Base-by-base conservation (phyloP, 2,113 vertebrate species). In the Oostethus manadensis region DNA sequence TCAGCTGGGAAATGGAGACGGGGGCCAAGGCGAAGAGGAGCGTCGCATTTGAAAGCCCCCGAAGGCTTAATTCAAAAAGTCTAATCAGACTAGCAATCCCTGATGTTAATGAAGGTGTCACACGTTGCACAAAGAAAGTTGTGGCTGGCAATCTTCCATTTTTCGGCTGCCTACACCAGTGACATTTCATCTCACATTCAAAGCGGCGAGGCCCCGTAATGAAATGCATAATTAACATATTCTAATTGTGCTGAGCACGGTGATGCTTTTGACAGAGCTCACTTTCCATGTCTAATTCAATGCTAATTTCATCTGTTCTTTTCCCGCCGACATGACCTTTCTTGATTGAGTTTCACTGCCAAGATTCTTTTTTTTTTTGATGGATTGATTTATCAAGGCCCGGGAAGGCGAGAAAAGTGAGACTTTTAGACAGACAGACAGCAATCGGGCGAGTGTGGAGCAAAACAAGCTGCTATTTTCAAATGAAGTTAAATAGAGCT, bases 151-250 rank as follows among this genome's bases (percentile, higher is more conserved):
- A 99, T 95, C 95, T 98, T 97, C 95, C 94, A 96, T 98, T 98
- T 98, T 97, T 98, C 94, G 94, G 97, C 95, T 98, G 95, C 97
- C 94, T 97, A 98, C 94, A 94, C 97, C 93, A 95, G 94, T 99
- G 97, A 99, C 97, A 99, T 99, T 99, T 99, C 97, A 98, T 98
- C 96, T 96, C 94, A 94, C 94, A 99, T 95, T 98, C 96, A 96
- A 95, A 96, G 94, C 93, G 92, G 92, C 88, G 82, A 90, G 87
- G 88, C 88, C 95, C 92, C 95, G 98, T 98, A 99, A 99, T 99
- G 97, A 99, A 98, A 99, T 98, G 95, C 97, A 95, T 98, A 99
- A 99, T 99, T 99, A 99, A 99, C 97, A 99, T 99, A 99, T 99
- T 99, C 95, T 99, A 99, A 99, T 99, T 99, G 97, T 99, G 96